These are phyloP conservation scores for Papilio gigon DNA, from an alignment of 2,888 invertebrate genomes.

Conservation along the genomic window DNA sequence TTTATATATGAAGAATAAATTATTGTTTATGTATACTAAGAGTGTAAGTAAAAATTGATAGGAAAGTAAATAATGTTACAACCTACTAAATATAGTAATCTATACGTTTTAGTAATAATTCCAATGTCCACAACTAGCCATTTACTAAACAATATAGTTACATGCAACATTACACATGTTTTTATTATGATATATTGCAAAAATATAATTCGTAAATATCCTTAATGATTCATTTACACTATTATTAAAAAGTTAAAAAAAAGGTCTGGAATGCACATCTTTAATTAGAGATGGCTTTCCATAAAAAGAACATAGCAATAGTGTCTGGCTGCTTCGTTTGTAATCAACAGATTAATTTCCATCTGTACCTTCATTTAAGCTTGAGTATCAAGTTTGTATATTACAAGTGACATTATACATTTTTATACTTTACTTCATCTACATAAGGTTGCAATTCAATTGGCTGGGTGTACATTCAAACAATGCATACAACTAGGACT, in stretches of 20 bases:
- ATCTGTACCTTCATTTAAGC: slow-evolving; percentile 47
- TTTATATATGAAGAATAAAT: too few relatives aligned
- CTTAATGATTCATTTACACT: not conserved
- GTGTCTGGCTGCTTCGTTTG: slow-evolving; percentile 66
- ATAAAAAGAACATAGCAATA: slow-evolving; percentile 46
- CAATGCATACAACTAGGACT: slow-evolving; percentile 51
- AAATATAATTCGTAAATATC: not conserved
- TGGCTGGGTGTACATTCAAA: slow-evolving; percentile 39
- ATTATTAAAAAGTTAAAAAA: not conserved
- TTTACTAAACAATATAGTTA: not conserved
- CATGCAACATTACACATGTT: not conserved
- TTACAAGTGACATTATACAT: slow-evolving; percentile 36
- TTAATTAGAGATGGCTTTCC: slow-evolving; percentile 14
- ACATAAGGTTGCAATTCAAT: slow-evolving; percentile 22
- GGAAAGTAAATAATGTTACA: too few relatives aligned
- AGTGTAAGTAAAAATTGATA: too few relatives aligned
- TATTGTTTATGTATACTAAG: too few relatives aligned
- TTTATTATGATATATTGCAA: too few relatives aligned
- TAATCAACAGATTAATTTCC: slow-evolving; percentile 50
- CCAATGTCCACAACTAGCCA: too few relatives aligned
- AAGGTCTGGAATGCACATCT: slow-evolving; percentile 13
- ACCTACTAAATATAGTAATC: not conserved
- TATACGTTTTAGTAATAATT: too few relatives aligned
- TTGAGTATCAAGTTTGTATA: slow-evolving; percentile 44
- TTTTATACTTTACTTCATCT: slow-evolving; percentile 40